Percentiles rank a stretch among this genome's conserved stretches.
Evolutionary conservation across 2,113 vertebrate genomes (phyloP).

Genomic region (Chaenocephalus aceratus): DNA sequence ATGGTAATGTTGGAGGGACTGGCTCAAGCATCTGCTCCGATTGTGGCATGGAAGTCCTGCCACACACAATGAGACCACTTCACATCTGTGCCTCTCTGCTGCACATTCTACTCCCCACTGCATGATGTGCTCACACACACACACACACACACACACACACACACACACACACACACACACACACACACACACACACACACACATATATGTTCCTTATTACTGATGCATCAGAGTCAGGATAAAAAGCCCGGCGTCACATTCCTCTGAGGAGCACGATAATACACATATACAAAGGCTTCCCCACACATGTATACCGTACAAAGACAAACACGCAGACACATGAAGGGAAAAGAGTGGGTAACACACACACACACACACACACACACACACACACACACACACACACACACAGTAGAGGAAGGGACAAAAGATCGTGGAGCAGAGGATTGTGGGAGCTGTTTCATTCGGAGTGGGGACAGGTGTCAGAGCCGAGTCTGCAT

Average conservation of each 20-base stretch:
- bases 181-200: neutral
- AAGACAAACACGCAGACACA: conserved; percentile 30
- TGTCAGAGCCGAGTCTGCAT: conserved; percentile 72
- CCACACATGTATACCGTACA: conserved; percentile 26
- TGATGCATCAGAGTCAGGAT: conserved; percentile 39
- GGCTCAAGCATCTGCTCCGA: conserved; percentile 45
- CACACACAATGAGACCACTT: conserved; percentile 8
- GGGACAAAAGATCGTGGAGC: conserved; percentile 68
- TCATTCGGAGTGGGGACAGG: conserved; percentile 77
- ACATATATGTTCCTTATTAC: conserved; percentile 22
- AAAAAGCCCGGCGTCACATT: conserved; percentile 32
- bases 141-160: conserved; percentile 2
- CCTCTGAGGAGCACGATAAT: conserved; percentile 30
- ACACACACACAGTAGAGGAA: conserved; percentile 17
- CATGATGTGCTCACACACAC: neutral
- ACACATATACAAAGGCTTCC: conserved; percentile 29
- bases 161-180: neutral
- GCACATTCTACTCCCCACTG: conserved; percentile 15
- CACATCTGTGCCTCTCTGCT: conserved; percentile 35
- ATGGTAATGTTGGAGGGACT: conserved; percentile 33
- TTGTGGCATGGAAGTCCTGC: conserved; percentile 30
- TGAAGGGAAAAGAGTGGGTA: conserved; percentile 26
- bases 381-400: conserved; percentile 15
- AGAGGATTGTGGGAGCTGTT: conserved; percentile 71
- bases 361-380: conserved; percentile 10